Percentiles rank a stretch among this genome's conserved stretches.
Conservation (phyloP, 2,113 vertebrate genomes). For the Pardalotus punctatus region DNA sequence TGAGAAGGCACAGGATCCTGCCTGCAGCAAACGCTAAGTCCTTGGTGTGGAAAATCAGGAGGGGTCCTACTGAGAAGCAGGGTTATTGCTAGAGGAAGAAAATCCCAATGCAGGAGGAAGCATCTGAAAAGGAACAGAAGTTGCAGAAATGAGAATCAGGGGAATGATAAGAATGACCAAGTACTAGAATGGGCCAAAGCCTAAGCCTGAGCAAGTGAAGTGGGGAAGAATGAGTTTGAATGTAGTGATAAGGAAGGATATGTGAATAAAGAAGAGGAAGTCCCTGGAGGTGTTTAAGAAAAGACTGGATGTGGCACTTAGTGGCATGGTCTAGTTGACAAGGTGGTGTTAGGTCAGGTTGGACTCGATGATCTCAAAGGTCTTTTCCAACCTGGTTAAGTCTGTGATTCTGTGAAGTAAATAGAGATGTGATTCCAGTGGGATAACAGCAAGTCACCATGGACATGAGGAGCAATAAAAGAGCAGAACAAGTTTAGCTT, state of each 20-base stretch:
- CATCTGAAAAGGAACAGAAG: background rate
- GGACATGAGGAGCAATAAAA: background rate
- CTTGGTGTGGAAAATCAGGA: background rate
- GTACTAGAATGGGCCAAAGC: background rate
- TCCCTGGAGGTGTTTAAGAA: background rate
- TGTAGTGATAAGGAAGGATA: background rate
- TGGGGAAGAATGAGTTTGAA: background rate
- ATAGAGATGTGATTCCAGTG: background rate
- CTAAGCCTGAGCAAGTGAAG: background rate
- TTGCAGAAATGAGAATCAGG: background rate
- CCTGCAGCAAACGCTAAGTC: background rate
- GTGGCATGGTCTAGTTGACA: background rate
- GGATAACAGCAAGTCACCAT: background rate
- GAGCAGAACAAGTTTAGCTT: background rate
- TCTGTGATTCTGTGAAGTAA: background rate
- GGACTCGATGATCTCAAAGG: background rate
- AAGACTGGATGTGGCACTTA: background rate
- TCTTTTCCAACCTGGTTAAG: background rate
- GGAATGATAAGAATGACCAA: background rate
- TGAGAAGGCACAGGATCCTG: background rate
- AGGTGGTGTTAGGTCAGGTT: background rate
- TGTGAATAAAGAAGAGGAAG: background rate
- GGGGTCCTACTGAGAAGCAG: background rate
- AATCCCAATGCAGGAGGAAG: background rate
- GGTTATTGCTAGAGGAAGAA: background rate